Conservation (phyloP, 2,797 vertebrate genomes). For the Decapterus maruadsi region DNA sequence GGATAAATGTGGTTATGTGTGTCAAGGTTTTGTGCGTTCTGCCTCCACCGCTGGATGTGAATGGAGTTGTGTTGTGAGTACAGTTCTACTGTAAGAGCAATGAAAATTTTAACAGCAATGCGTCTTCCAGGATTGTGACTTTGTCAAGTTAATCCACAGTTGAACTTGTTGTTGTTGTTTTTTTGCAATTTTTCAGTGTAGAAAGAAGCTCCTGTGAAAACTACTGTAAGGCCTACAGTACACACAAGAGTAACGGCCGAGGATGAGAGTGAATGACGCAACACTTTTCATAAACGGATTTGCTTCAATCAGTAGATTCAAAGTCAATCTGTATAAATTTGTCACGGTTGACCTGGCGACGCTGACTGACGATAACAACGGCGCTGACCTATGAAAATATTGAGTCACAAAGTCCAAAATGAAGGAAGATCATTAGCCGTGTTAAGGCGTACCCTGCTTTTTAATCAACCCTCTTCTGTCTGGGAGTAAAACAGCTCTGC, state of each 20-base stretch:
- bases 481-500: not conserved
- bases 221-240: not conserved
- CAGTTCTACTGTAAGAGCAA: not conserved
- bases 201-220: constrained; percentile 17
- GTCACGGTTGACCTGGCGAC: not conserved
- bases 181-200: not conserved
- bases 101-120: not conserved
- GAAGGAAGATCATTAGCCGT: constrained; percentile 1
- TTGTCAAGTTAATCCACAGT: constrained; percentile 4
- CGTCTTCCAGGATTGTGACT: not conserved
- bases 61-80: not conserved
- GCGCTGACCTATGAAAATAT: not conserved
- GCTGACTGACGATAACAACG: not conserved
- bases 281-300: not conserved
- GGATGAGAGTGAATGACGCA: not conserved
- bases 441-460: not conserved
- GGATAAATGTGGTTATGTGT: not conserved
- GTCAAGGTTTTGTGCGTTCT: constrained; percentile 12
- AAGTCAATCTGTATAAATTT: constrained; percentile 1
- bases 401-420: constrained; percentile 13
- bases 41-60: not conserved
- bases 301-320: not conserved
- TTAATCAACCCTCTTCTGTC: not conserved
- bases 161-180: constrained; percentile 2
- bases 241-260: not conserved